Base-by-base conservation (phyloP, 2,888 invertebrate species). In the Leptinotarsa juncta region DNA sequence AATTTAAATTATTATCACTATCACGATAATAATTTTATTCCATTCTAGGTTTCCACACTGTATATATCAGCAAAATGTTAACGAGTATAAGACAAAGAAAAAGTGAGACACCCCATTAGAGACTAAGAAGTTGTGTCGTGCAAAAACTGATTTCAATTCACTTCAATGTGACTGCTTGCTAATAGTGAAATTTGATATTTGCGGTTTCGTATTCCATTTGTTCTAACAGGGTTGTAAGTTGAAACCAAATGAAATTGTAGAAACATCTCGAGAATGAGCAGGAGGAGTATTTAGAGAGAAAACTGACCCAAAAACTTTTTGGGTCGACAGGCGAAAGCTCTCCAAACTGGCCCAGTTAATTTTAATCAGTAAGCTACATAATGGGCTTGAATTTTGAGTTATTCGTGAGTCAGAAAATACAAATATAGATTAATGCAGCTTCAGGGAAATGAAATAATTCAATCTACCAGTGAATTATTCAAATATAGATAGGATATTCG, bases 231-330 rank as follows among this genome's bases (percentile, higher is more conserved):
- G 42, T 10, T 3, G 42, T 18, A 12, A 10, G 53, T 18, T 5
- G 18, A 53, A 53, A 18, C 18, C 18, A 53, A 53, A 53, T 53
- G 42, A 12, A 42, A 42, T 42, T 42, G 42, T 42, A 42, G 42
- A 18, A 53, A 10, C 18, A 53, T 18, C 53, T 12, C 18, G 7
- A 4, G 18, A 53, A 53, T 53, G 18, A 53, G 12, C 53, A 53
- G 53, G 3, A 53, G 3, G 18, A 18, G n/a, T 53, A 3, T 53
- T 53, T 3, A 53, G 53, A 53, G 5, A 53, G 18, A 18, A 53
- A 53, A 53, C n/a, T 53, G 18, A 18, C 57, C 23, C 14, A 57
- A 57, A 57, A 57, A 23, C 23, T 20, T 57, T 57, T 57, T 57
- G 23, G 23, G 57, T 57, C 57, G 23, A 57, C 20, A 23, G 15